Evolutionary conservation across 2,888 invertebrate species (phyloP).

Genomic region (Geotrupes spiniger): DNA sequence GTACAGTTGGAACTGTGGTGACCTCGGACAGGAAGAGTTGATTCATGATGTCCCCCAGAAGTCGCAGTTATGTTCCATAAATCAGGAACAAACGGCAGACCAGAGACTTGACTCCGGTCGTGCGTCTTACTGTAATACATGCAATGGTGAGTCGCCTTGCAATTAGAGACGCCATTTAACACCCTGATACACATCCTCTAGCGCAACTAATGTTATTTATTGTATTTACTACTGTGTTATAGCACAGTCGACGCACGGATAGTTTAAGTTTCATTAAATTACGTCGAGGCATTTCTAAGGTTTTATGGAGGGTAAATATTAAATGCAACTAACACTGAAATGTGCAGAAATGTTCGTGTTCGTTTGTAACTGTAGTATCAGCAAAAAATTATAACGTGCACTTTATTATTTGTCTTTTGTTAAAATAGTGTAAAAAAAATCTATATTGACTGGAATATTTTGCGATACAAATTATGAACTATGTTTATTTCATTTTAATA

Average conservation of each 20-base stretch:
- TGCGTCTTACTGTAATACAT: conserved; percentile 35
- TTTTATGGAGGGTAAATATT: no score
- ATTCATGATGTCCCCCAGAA: conserved; percentile 42
- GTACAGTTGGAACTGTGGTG: conserved; percentile 18
- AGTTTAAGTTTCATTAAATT: conserved; percentile 38
- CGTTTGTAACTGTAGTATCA: no score
- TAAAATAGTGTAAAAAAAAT: no score
- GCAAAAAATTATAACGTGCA: no score
- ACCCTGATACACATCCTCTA: conserved; percentile 39
- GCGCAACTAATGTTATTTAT: conserved; percentile 36
- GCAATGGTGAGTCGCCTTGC: conserved; percentile 35
- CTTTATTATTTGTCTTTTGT: no score
- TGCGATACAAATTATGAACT: no score
- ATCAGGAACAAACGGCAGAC: conserved; percentile 41
- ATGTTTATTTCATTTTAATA: no score
- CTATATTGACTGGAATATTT: no score
- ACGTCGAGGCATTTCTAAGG: no score
- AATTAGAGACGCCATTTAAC: conserved; percentile 41
- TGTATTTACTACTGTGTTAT: conserved; percentile 39
- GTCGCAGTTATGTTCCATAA: conserved; percentile 41
- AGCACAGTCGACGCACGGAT: conserved; percentile 25
- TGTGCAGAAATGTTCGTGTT: no score
- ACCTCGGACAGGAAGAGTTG: conserved; percentile 40
- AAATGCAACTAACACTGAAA: no score
- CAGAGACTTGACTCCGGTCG: conserved; percentile 37